Conservation (phyloP, 2,888 invertebrate species). For the Mesoligia furuncula region DNA sequence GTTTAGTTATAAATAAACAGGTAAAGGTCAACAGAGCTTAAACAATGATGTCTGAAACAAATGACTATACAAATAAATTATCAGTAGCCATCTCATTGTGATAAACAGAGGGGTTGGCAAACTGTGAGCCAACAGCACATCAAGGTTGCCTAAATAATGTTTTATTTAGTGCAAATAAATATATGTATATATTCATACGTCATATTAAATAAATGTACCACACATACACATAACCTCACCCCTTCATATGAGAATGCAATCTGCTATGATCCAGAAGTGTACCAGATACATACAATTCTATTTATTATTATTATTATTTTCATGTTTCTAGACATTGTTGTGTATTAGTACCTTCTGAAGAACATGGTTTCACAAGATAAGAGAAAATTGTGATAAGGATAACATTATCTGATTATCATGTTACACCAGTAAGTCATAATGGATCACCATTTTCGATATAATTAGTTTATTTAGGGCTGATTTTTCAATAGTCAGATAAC, state of each 20-base stretch:
- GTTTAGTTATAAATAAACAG: background rate
- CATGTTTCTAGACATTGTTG: background rate
- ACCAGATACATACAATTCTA: background rate
- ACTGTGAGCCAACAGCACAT: background rate
- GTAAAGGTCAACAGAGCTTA: slow-evolving; percentile 38
- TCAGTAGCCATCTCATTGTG: slow-evolving; percentile 36
- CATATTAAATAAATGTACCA: background rate
- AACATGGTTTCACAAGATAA: slow-evolving; percentile 11
- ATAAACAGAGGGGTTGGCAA: slow-evolving; percentile 8
- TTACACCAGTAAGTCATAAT: background rate
- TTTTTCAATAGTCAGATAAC: background rate
- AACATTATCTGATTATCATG: slow-evolving; percentile 12
- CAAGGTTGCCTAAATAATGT: background rate
- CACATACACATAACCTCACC: background rate
- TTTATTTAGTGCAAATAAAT: background rate
- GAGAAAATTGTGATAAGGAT: slow-evolving; percentile 20
- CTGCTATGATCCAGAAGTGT: background rate
- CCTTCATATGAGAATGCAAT: background rate
- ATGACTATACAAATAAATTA: slow-evolving; percentile 42
- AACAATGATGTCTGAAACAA: slow-evolving; percentile 38
- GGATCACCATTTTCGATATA: background rate
- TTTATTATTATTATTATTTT: slow-evolving; percentile 4
- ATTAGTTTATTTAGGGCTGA: background rate
- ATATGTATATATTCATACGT: no score
- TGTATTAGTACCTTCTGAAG: background rate